Conservation (phyloP, 2,888 invertebrate species). For the Acanthosepion esculentum region DNA sequence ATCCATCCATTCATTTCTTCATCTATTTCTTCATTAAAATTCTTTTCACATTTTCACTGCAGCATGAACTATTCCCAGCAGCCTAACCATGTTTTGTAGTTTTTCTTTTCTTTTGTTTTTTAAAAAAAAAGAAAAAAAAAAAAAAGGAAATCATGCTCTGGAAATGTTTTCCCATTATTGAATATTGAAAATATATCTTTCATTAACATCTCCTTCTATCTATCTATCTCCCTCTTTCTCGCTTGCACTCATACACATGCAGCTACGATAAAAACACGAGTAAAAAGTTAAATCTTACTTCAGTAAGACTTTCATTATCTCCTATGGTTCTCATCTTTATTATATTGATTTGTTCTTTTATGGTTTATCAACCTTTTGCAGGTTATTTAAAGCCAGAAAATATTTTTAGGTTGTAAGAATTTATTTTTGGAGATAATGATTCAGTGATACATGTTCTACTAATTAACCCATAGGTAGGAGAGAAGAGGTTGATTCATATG, state of each 20-base stretch:
- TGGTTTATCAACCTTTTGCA: too few relatives aligned
- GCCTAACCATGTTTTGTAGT: neutral
- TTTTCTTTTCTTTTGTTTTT: neutral
- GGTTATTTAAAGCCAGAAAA: too few relatives aligned
- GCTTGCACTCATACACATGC: neutral
- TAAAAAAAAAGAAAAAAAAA: neutral
- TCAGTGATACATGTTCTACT: too few relatives aligned
- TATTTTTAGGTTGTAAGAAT: too few relatives aligned
- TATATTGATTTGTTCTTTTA: too few relatives aligned
- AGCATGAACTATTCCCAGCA: neutral
- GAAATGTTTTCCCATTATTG: neutral
- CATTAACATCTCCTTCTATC: neutral
- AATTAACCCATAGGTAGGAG: too few relatives aligned
- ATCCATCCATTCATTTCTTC: neutral
- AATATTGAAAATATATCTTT: neutral
- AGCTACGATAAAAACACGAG: neutral
- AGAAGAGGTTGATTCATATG: too few relatives aligned
- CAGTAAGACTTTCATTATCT: too few relatives aligned
- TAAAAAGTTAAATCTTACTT: too few relatives aligned
- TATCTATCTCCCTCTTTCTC: neutral
- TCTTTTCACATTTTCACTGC: constrained; percentile 20
- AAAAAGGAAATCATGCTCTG: neutral
- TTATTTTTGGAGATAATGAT: too few relatives aligned
- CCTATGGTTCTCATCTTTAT: too few relatives aligned
- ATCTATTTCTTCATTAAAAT: neutral